These are phyloP conservation scores for Chalcosyrphus nemorum DNA, from an alignment of 2,888 invertebrate genomes.

Conservation along the genomic window DNA sequence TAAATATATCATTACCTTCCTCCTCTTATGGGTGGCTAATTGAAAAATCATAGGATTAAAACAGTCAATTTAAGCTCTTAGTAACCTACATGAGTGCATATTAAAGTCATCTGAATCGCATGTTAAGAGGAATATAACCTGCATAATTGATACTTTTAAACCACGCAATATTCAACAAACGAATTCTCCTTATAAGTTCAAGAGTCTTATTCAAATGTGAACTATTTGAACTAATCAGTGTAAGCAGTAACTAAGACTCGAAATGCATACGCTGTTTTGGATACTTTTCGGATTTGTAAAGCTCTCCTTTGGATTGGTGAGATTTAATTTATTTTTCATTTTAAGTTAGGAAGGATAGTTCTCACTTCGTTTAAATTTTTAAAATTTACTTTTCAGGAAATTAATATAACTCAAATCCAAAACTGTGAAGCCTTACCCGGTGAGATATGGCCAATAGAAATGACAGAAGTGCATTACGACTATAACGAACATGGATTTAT, in stretches of 20 bases:
- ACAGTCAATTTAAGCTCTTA: conserved; percentile 16
- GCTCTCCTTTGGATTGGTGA: conserved; percentile 7
- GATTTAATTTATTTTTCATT: too few relatives aligned
- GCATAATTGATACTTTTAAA: conserved; percentile 2
- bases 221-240: too few relatives aligned
- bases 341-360: too few relatives aligned
- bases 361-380: too few relatives aligned
- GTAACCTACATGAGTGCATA: conserved; percentile 8
- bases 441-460: conserved; percentile 55
- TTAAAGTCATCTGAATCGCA: neutral
- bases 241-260: neutral
- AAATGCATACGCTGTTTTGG: conserved; percentile 13
- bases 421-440: conserved; percentile 56
- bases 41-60: neutral
- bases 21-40: neutral
- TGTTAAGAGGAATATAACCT: neutral
- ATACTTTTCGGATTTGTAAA: conserved; percentile 5
- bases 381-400: conserved; percentile 46
- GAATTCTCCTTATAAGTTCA: conserved; percentile 5
- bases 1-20: neutral
- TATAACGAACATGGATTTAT: conserved; percentile 54
- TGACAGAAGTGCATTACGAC: conserved; percentile 54
- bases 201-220: too few relatives aligned
- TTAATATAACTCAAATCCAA: conserved; percentile 70
- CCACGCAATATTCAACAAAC: neutral